These are phyloP conservation scores for Tarsius wallacei DNA, from an alignment of 2,797 vertebrate species.

Conservation along the genomic window DNA sequence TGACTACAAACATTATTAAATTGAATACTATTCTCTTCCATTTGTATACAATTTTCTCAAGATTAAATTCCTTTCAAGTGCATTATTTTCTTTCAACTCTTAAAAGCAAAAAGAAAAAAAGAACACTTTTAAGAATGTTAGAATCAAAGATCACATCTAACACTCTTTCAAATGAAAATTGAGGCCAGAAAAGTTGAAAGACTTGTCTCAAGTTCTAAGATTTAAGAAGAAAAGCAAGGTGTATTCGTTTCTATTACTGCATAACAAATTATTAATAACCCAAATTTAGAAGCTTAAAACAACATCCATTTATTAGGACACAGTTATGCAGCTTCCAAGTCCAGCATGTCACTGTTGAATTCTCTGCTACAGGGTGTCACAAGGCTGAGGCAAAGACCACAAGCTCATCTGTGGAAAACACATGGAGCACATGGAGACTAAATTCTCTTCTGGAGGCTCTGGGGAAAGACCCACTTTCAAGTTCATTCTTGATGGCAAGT, in stretches of 20 bases:
- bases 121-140: neutral
- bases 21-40: neutral
- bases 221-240: neutral
- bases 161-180: slow-evolving; percentile 42
- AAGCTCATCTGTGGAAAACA: too few relatives aligned
- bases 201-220: neutral
- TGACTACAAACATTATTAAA: neutral
- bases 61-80: neutral
- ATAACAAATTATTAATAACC: neutral
- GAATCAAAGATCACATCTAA: neutral
- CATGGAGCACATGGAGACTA: neutral
- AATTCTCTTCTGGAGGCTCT: neutral
- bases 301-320: neutral
- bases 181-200: neutral
- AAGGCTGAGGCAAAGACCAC: too few relatives aligned
- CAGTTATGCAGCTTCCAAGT: neutral
- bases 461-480: neutral
- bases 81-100: neutral
- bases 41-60: slow-evolving; percentile 31
- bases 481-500: neutral
- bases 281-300: neutral
- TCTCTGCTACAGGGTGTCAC: neutral
- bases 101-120: neutral
- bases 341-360: neutral
- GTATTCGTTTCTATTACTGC: neutral